Base-by-base conservation (phyloP, 2,797 vertebrate species). In the Sebastes hopkinsi region DNA sequence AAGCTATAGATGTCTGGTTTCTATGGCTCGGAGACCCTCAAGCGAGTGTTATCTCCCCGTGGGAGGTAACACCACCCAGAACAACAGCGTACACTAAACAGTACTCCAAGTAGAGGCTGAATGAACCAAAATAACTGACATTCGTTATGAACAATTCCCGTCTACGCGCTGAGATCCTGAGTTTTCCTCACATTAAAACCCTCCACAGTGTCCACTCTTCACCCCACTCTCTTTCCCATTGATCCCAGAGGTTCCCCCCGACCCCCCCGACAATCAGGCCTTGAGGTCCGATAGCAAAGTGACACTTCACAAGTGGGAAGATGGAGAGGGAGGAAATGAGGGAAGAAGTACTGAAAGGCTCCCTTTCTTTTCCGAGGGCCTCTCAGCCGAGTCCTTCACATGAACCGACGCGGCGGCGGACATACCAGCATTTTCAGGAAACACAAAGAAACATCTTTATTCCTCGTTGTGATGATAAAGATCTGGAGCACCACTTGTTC, bases 251-350 rank as follows among this genome's bases (percentile, higher is more conserved):
- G 79, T 82, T 80, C 86, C 30, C 81, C 46, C 67, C 13, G 76
- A 81, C 88, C 90, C 86, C 86, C 89, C 67, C 67, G 69, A 75
- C 90, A 77, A 83, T 77, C 87, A 76, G 79, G 72, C 85, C 84
- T 67, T 7, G 56, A 89, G 91, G 87, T 93, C 93, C 46, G 82
- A 93, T 85, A 74, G 84, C 88, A 85, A 89, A 95, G 89, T 90
- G 92, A 93, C 92, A 91, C 91, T 92, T 94, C 89, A 90, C 86
- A 89, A 88, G 88, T 75, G 76, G 73, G 79, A 86, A 81, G 85
- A 82, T 73, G 86, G 72, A 88, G 84, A 83, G 80, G 74, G 88
- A 89, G 89, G 82, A 88, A 88, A 86, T 62, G 75, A 84, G 86
- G 69, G 77, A 70, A 66, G 77, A 42, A 29, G 75, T 4, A 30